Evolutionary conservation across 2,797 vertebrate genomes (phyloP), one percentile per base, ranked within the genome.

Genomic region (Typhlichthys subterraneus): DNA sequence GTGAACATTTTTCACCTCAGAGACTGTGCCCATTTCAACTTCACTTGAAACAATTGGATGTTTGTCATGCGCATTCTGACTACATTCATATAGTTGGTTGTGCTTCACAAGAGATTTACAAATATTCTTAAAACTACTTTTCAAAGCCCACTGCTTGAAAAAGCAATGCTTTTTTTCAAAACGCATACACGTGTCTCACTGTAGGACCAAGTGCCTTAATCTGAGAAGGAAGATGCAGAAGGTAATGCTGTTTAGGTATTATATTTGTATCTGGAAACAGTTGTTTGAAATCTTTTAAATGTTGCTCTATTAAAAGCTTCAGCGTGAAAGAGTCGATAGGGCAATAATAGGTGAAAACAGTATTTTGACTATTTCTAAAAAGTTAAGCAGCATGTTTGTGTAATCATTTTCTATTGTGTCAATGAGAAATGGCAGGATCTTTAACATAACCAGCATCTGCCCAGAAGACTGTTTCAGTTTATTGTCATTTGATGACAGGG

Each of bases 261-360:
- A 75, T 72, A 72, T 67, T 80, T 58, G 7, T 1, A 57, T 80
- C 73, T 61, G 75, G 56, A 72, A 81, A 77, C 12, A 72, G 61
- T 17, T 70, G 63, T 63, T 70, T 77, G 57, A 77, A 66, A 63
- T 77, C 12, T 47, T 61, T 69, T 2, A 81, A 59, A 63, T 78
- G 61, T 23, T 75, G 51, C 55, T 75, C 65, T 46, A 67, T 77
- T 53, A 75, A 57, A 33, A 59, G n/a, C 45, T 75, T 77, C 57
- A 77, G 51, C 53, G 63, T 17, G 57, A 61, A 31, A 67, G 19
- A 57, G 59, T 66, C 61, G 56, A 49, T 0, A 77, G 12, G 15
- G 69, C 59, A 65, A 72, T 75, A 57, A 72, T 59, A 49, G 69
- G 62, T 65, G 76, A 61, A 79, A 70, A 70, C 15, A 63, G 49